Evolutionary conservation across 2,888 invertebrate genomes (phyloP), one percentile per base, ranked within the genome.

Genomic region (Eilema sororculum): DNA sequence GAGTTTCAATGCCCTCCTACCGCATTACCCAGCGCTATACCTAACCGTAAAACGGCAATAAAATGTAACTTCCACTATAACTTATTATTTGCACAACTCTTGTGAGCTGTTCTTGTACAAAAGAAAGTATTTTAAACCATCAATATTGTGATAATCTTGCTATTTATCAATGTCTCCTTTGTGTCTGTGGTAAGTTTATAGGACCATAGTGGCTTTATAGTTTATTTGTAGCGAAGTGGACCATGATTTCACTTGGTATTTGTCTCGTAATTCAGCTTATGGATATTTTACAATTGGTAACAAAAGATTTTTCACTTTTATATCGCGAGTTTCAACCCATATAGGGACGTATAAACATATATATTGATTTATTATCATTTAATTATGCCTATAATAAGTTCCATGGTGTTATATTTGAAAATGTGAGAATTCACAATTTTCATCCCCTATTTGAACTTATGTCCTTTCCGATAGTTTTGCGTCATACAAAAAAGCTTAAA

Each of bases 131-230:
- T 71, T 73, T 75, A 78, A 78, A 70, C 77, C 75, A 75, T 80
- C 73, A 80, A 76, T 79, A 73, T 77, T 69, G 65, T 73, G 82
- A 81, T 85, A 85, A 85, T 83, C 85, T 83, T 65, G 73, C 80
- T 78, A 82, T 84, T 80, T 84, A 84, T 85, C 83, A 82, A 76
- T 77, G 81, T 78, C 78, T 62, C 78, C 78, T 81, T 78, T 83
- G 78, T 75, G 79, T 76, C 72, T 59, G 73, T 68, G 78, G 76
- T 79, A 76, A 83, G 62, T 81, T 81, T 78, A 77, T 80, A 75
- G 74, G 75, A 72, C 72, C 78, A 78, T 69, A 68, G 77, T 66
- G 65, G 68, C 75, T 72, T 69, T 65, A 58, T 37, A 72, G 74
- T 78, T 79, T 79, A 82, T 82, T 78, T 76, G 65, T 68, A 73